These are phyloP conservation scores for Saguinus midas DNA, from an alignment of 2,113 vertebrate species.

Conservation along the genomic window DNA sequence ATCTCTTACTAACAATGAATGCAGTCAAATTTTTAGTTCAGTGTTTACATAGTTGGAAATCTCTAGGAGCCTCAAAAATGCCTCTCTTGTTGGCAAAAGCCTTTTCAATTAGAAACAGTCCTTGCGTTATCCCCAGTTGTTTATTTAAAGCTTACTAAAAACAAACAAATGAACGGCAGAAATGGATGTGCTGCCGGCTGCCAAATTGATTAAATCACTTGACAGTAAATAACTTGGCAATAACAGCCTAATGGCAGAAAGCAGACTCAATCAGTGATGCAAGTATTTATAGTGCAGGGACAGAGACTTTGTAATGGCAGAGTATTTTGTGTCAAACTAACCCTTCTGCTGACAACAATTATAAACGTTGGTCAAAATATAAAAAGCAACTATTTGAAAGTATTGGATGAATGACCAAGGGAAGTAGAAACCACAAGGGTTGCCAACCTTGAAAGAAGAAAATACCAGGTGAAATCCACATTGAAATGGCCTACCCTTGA, in stretches of 20 bases:
- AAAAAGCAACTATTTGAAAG: neutral
- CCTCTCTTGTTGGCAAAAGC: neutral
- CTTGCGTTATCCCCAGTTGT: neutral
- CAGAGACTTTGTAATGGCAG: neutral
- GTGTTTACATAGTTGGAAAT: neutral
- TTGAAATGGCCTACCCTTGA: rapidly evolving
- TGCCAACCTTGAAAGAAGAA: neutral
- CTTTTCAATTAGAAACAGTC: neutral
- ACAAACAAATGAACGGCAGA: neutral
- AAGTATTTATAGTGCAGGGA: neutral
- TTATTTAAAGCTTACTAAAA: neutral
- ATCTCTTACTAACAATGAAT: neutral
- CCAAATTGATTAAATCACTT: neutral
- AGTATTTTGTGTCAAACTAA: neutral
- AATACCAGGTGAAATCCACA: neutral
- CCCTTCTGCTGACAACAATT: neutral
- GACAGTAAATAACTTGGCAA: constrained; percentile 7
- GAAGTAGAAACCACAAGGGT: neutral
- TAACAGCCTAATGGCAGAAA: neutral
- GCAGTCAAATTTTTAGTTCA: neutral
- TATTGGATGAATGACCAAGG: neutral
- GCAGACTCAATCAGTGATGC: neutral
- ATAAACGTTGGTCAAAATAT: neutral
- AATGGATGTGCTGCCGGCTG: neutral
- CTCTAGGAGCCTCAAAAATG: neutral